phyloP scores from a whole-genome alignment of 2,888 invertebrate species.

The Acanthoscelides obtectus region DNA sequence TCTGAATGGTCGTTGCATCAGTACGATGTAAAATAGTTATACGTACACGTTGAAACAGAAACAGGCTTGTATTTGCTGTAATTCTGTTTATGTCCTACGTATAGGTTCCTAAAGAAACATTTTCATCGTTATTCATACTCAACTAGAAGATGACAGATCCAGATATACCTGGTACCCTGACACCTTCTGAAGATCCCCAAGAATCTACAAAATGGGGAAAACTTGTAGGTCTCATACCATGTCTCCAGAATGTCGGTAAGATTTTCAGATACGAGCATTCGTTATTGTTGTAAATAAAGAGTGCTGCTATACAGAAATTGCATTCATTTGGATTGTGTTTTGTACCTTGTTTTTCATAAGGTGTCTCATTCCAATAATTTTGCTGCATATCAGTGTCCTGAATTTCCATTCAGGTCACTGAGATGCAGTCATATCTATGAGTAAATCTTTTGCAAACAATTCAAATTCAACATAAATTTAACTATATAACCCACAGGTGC shows the following conservation, averaged over 20 bases:
- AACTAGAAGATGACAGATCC: background rate
- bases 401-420: too few relatives aligned
- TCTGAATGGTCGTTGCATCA: background rate
- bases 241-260: slow-evolving; percentile 8
- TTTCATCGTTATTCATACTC: background rate
- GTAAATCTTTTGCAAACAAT: too few relatives aligned
- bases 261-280: background rate
- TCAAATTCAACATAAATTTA: too few relatives aligned
- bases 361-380: background rate
- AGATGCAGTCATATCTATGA: too few relatives aligned
- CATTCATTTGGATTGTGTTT: background rate
- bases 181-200: background rate
- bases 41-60: background rate
- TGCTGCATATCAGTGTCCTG: too few relatives aligned
- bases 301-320: background rate
- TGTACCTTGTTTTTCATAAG: background rate
- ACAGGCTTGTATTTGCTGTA: background rate
- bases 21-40: background rate
- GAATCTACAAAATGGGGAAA: slow-evolving; percentile 6
- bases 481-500: too few relatives aligned
- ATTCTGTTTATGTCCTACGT: background rate
- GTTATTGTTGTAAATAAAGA: background rate
- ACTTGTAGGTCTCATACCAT: slow-evolving; percentile 5
- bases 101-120: background rate
- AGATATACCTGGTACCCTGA: background rate